Percentiles rank a stretch among this genome's conserved stretches.
Evolutionary conservation across 1,140 invertebrate genomes (phyloP).

Genomic region (Platyscapa corneri): DNA sequence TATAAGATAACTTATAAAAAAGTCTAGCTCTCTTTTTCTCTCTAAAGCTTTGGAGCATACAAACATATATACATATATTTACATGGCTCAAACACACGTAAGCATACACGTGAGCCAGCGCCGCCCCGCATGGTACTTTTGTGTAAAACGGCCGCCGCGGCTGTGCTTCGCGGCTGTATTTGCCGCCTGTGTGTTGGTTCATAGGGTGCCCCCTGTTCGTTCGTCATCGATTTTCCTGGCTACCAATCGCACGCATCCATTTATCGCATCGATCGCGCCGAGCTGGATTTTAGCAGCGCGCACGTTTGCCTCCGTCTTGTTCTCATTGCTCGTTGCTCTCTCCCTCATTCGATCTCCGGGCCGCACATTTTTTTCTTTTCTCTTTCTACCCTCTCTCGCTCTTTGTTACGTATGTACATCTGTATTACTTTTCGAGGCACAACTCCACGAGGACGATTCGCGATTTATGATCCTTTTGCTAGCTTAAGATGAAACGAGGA

Average conservation of each 20-base stretch:
- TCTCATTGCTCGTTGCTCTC: constrained; percentile 59
- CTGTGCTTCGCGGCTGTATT: constrained; percentile 9
- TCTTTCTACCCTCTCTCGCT: constrained; percentile 56
- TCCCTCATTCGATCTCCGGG: constrained; percentile 21
- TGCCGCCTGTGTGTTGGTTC: constrained; percentile 1
- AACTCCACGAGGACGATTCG: constrained; percentile 6
- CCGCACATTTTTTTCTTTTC: constrained; percentile 63
- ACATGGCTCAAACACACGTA: background rate
- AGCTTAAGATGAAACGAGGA: background rate
- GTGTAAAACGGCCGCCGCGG: constrained; percentile 55
- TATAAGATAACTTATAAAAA: background rate
- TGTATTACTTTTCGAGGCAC: background rate
- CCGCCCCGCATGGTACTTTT: constrained; percentile 52
- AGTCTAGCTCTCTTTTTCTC: background rate
- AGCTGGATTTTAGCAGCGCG: constrained; percentile 32
- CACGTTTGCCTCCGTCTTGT: constrained; percentile 22
- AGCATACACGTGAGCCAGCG: too few species aligned
- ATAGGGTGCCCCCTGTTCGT: constrained; percentile 70
- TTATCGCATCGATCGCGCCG: constrained; percentile 73
- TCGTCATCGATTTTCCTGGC: constrained; percentile 73
- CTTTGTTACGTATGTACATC: background rate
- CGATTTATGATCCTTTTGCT: constrained; percentile 31
- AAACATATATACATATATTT: background rate
- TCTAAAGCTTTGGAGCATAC: background rate
- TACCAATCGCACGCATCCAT: constrained; percentile 76